These are phyloP conservation scores for Sorex maritimensis DNA, from an alignment of 2,797 vertebrate species.

Conservation along the genomic window DNA sequence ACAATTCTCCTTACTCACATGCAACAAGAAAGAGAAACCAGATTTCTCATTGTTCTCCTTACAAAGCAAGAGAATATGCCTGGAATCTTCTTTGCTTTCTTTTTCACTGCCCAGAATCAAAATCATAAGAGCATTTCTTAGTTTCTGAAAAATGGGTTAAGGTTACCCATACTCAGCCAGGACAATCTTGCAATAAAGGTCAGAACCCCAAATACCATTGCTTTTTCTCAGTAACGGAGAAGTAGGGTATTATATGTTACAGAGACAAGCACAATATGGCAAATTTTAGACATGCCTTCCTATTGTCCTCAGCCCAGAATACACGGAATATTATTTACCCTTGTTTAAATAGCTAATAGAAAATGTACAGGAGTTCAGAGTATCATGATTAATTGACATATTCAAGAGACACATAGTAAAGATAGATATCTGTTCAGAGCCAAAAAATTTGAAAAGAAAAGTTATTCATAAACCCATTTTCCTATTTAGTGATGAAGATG, in stretches of 20 bases:
- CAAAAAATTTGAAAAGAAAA: constrained; percentile 76
- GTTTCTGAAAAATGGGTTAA: constrained; percentile 46
- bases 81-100: neutral
- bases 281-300: neutral
- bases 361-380: constrained; percentile 67
- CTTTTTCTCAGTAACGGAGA: constrained; percentile 49
- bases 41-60: neutral
- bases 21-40: neutral
- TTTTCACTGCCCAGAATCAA: constrained; percentile 10
- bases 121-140: constrained; percentile 26
- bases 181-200: constrained; percentile 13
- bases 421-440: constrained; percentile 78
- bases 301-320: neutral
- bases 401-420: constrained; percentile 73
- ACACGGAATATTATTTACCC: neutral
- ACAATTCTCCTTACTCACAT: neutral
- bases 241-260: neutral
- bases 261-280: constrained; percentile 56
- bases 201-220: constrained; percentile 1
- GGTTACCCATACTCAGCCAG: neutral
- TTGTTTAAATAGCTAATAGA: constrained; percentile 57
- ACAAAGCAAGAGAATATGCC: constrained; percentile 37
- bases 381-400: constrained; percentile 76
- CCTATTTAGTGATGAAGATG: constrained; percentile 73
- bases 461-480: constrained; percentile 55